phyloP scores from a whole-genome alignment of 2,888 invertebrate genomes.

The Clunio marinus region DNA sequence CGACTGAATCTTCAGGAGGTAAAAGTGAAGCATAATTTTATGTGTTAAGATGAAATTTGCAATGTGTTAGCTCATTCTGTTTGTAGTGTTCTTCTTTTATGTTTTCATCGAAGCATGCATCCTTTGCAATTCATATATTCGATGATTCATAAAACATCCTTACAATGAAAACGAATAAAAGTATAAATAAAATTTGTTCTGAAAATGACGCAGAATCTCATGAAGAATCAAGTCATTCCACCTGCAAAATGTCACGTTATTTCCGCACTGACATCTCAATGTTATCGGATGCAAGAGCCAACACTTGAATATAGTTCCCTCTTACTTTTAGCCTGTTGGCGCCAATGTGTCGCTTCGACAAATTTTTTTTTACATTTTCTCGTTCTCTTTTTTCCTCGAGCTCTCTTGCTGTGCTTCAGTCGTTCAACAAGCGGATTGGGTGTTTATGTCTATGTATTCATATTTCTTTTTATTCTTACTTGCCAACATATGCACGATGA shows the following conservation, averaged over 20 bases:
- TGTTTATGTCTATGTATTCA: constrained; percentile 24
- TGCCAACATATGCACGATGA: constrained; percentile 9
- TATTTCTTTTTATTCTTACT: constrained; percentile 10
- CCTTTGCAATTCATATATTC: too few relatives aligned
- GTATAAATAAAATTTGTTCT: too few relatives aligned
- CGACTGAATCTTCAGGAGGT: neutral
- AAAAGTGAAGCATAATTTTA: constrained; percentile 17
- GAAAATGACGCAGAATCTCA: too few relatives aligned
- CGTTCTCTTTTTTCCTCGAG: constrained; percentile 33
- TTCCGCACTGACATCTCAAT: too few relatives aligned
- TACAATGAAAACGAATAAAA: too few relatives aligned
- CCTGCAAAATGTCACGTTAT: too few relatives aligned
- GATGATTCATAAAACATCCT: too few relatives aligned
- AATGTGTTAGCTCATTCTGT: neutral
- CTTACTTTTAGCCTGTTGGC: constrained; percentile 30
- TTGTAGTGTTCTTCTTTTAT: neutral
- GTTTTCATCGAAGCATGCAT: too few relatives aligned
- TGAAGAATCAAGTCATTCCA: neutral
- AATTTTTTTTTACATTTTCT: constrained; percentile 37
- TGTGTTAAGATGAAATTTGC: constrained; percentile 26
- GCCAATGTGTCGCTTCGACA: constrained; percentile 37
- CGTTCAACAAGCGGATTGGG: constrained; percentile 38
- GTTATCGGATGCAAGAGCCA: constrained; percentile 25
- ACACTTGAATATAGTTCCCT: constrained; percentile 33
- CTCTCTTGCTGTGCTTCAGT: constrained; percentile 38